Base-by-base conservation (phyloP, 2,113 vertebrate species). In the Grammomys dolichurus region DNA sequence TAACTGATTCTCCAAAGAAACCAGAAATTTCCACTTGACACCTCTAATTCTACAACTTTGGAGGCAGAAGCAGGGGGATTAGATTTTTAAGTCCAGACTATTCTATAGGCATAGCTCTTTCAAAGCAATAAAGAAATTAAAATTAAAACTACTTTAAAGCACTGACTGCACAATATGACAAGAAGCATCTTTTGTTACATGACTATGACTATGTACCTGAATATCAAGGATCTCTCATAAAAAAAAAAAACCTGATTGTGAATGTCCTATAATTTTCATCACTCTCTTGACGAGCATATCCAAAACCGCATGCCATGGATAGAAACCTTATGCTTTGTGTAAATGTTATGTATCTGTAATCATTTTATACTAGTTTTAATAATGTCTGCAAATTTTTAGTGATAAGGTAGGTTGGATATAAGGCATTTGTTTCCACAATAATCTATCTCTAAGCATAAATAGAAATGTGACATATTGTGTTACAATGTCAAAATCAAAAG, bases 81-180 rank as follows among this genome's bases (percentile, higher is more conserved):
- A 43, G n/a, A 12, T 9, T 43, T 63, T 63, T 40, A 28, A 60
- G n/a, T 28, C 0, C 24, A 84, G 80, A 40, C 33, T 12, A 84
- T 60, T 43, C n/a, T 63, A 63, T n/a, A 28, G 14, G 22, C 24
- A 17, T 17, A 43, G 60, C 7, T 43, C n/a, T 84, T 98, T 97
- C 98, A 97, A 97, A 73, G 98, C 16, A 36, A 4, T 80, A 54
- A 54, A 36, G 31, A 54, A 54, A 3, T 22, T 54, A 54, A 78
- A 54, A 98, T 85, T 97, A 97, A 98, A 98, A 97, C 96, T 98
- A 98, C 98, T 98, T 98, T 98, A 98, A 97, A 97, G 89, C 97
- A 96, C 56, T 96, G 97, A 98, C 96, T 98, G 97, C 88, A 98
- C 98, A 98, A 63, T 33, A 63, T 28, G 16, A 22, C 8, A 12